These are phyloP conservation scores for Drosophila hamatofila DNA, from an alignment of 2,888 invertebrate genomes.

Conservation along the genomic window DNA sequence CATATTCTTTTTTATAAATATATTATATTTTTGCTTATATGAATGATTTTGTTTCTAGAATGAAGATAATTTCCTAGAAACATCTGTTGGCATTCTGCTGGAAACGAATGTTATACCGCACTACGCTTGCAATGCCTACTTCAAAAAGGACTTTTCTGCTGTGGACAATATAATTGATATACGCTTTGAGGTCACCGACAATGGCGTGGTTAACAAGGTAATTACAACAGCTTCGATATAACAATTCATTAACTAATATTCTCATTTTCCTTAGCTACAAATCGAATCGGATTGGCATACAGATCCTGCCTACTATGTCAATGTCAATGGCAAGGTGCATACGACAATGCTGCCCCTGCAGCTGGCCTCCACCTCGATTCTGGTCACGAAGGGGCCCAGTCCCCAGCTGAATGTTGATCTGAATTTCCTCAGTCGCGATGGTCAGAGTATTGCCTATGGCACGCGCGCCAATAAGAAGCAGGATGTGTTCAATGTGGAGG, in stretches of 20 bases:
- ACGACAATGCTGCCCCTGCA: constrained; percentile 83
- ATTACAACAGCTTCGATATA: constrained; percentile 25
- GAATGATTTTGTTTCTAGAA: constrained; percentile 69
- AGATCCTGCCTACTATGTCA: constrained; percentile 85
- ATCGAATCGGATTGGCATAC: constrained; percentile 86
- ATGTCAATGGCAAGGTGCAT: constrained; percentile 84
- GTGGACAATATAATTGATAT: constrained; percentile 88
- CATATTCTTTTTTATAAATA: no score
- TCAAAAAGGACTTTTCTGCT: constrained; percentile 90
- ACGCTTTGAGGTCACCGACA: constrained; percentile 87
- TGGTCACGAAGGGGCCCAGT: constrained; percentile 73
- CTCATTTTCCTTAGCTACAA: constrained; percentile 60
- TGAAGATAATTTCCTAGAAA: constrained; percentile 89
- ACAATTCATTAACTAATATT: background rate
- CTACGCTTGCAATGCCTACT: constrained; percentile 88
- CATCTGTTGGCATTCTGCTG: constrained; percentile 87
- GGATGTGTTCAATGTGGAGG: constrained; percentile 83
- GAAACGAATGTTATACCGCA: constrained; percentile 88
- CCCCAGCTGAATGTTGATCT: constrained; percentile 81
- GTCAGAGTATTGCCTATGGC: constrained; percentile 80
- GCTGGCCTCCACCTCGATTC: constrained; percentile 75
- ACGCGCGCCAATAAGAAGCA: constrained; percentile 79
- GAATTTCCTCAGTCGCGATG: constrained; percentile 69
- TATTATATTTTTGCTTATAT: background rate
- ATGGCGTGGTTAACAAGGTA: constrained; percentile 87